Conservation (phyloP, 2,113 vertebrate species). For the Indicator maculatus region DNA sequence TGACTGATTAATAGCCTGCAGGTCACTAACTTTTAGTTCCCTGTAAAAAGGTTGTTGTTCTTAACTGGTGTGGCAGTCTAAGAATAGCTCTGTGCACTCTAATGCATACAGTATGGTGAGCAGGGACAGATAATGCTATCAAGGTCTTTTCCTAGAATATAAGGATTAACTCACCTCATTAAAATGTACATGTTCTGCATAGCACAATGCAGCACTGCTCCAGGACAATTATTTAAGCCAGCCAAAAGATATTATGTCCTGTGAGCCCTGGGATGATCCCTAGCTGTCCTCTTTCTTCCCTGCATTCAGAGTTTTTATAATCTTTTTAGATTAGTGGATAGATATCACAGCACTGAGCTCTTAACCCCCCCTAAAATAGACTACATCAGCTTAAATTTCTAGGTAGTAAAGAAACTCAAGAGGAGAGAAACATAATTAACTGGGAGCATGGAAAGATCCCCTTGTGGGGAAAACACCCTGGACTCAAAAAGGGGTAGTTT, state of each 20-base stretch:
- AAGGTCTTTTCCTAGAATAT: conserved; percentile 7
- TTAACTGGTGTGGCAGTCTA: not conserved
- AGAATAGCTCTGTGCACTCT: not conserved
- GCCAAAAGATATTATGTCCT: not conserved
- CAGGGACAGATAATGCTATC: conserved; percentile 16
- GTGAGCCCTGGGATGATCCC: not conserved
- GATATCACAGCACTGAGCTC: not conserved
- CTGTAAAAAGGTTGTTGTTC: not conserved
- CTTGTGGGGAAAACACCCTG: conserved; percentile 2
- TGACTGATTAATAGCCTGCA: not conserved
- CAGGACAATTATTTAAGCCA: not conserved
- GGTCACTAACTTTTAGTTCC: not conserved
- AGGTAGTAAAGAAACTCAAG: not conserved
- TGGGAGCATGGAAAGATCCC: not conserved
- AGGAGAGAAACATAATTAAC: conserved; percentile 55
- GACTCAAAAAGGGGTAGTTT: not conserved
- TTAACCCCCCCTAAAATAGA: conserved; percentile 24
- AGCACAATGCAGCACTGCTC: not conserved
- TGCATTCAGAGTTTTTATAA: not conserved
- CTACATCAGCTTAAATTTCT: conserved; percentile 46
- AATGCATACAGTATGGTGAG: not conserved
- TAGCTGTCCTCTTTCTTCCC: not conserved
- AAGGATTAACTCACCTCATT: conserved; percentile 45
- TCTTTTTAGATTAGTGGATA: not conserved
- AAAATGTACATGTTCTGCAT: not conserved